These are phyloP conservation scores for Apis cerana DNA, from an alignment of 1,140 invertebrate genomes.

Conservation along the genomic window DNA sequence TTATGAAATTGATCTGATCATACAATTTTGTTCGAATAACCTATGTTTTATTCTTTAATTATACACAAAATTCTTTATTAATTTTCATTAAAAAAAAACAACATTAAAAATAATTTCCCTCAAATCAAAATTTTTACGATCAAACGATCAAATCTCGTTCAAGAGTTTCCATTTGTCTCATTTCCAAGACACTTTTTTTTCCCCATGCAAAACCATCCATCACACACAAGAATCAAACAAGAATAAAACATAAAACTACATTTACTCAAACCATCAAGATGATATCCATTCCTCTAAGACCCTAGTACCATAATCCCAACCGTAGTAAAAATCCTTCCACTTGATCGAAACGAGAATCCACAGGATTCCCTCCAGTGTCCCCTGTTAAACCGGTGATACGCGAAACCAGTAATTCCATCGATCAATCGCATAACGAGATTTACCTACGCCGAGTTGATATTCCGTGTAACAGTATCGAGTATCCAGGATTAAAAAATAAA, in stretches of 20 bases:
- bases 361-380: background rate
- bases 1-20: too few species aligned
- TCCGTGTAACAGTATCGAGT: too few species aligned
- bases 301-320: background rate
- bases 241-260: background rate
- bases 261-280: background rate
- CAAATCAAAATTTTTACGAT: too few species aligned
- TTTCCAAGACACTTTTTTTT: background rate
- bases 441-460: conserved; percentile 13
- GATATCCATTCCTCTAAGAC: background rate
- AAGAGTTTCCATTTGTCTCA: background rate
- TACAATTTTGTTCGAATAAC: too few species aligned
- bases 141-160: too few species aligned
- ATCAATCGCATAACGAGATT: conserved; percentile 42
- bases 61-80: too few species aligned
- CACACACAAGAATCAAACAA: background rate
- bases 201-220: too few species aligned
- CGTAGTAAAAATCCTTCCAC: background rate
- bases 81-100: too few species aligned
- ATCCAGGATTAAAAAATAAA: conserved; percentile 6
- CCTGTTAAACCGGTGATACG: conserved; percentile 9
- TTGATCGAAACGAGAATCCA: background rate
- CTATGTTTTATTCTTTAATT: too few species aligned
- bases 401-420: conserved; percentile 40
- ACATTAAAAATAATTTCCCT: too few species aligned